A percentile compares a stretch with the other conserved stretches of the same genome.
These are phyloP conservation scores for Gobio occitaniae DNA, from an alignment of 2,797 vertebrate species.

Conservation along the genomic window DNA sequence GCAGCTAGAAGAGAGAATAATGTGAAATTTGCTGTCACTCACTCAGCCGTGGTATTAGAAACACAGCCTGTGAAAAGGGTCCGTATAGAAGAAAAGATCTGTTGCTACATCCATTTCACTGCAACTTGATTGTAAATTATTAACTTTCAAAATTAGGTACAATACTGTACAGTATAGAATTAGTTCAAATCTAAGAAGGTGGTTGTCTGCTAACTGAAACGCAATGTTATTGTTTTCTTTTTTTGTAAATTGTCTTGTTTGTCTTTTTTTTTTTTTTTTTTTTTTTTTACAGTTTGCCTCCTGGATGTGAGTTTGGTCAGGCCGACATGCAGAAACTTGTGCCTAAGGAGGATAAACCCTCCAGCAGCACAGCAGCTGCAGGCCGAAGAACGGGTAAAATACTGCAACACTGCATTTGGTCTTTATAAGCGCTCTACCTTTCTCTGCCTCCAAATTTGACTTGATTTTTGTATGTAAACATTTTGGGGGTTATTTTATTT, in stretches of 20 bases:
- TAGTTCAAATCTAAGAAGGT: not conserved
- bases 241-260: constrained; percentile 2
- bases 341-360: constrained; percentile 91
- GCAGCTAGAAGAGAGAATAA: too few relatives aligned
- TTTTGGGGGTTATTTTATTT: not conserved
- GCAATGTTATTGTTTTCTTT: not conserved
- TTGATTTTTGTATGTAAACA: not conserved
- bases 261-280: not conserved
- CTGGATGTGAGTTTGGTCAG: constrained; percentile 95
- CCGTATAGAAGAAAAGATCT: too few relatives aligned
- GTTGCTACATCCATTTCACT: too few relatives aligned
- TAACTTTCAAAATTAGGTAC: too few relatives aligned
- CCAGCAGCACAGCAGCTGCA: constrained; percentile 77
- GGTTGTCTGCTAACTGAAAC: not conserved
- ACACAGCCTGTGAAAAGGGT: too few relatives aligned
- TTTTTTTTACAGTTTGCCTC: constrained; percentile 81
- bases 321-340: constrained; percentile 97
- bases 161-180: not conserved
- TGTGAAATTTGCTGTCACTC: too few relatives aligned
- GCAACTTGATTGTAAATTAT: too few relatives aligned
- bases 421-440: constrained; percentile 16
- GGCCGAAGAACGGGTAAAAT: constrained; percentile 85
- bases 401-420: constrained; percentile 19
- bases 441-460: constrained; percentile 2
- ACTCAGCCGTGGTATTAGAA: too few relatives aligned